These are phyloP conservation scores for Cyrtonyx montezumae DNA, from an alignment of 2,113 vertebrate genomes.

Conservation along the genomic window DNA sequence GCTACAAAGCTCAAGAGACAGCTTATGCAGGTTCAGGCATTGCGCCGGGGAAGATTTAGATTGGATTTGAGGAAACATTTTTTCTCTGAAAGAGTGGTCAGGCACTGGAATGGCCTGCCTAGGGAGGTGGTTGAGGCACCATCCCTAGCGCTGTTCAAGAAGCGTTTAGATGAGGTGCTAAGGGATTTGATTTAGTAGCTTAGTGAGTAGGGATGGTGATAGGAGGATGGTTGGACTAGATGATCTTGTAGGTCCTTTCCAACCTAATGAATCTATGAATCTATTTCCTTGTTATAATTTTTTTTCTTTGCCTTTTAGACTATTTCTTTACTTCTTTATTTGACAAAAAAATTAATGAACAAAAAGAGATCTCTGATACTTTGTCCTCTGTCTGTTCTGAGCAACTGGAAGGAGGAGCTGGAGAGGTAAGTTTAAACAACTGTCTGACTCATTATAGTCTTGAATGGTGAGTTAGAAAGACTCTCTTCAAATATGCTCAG, in stretches of 20 bases:
- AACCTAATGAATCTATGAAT: too few species aligned
- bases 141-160: too few species aligned
- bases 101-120: too few species aligned
- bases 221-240: too few species aligned
- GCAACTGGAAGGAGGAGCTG: constrained; percentile 91
- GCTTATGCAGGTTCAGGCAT: not conserved
- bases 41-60: too few species aligned
- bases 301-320: constrained; percentile 77
- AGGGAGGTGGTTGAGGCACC: too few species aligned
- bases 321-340: constrained; percentile 87
- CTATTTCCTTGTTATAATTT: not conserved
- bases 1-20: not conserved
- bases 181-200: too few species aligned
- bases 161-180: too few species aligned
- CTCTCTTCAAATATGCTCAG: not conserved
- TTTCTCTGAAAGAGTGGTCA: too few species aligned
- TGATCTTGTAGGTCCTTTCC: too few species aligned
- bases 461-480: not conserved
- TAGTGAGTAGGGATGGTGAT: too few species aligned
- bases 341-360: constrained; percentile 73
- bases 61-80: too few species aligned
- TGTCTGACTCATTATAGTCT: not conserved
- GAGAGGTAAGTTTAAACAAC: constrained; percentile 75
- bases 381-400: constrained; percentile 89
- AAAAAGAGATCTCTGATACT: constrained; percentile 88